Evolutionary conservation across 2,888 invertebrate genomes (phyloP), one percentile per base, ranked within the genome.

Genomic region (Caenorhabditis auriculariae): DNA sequence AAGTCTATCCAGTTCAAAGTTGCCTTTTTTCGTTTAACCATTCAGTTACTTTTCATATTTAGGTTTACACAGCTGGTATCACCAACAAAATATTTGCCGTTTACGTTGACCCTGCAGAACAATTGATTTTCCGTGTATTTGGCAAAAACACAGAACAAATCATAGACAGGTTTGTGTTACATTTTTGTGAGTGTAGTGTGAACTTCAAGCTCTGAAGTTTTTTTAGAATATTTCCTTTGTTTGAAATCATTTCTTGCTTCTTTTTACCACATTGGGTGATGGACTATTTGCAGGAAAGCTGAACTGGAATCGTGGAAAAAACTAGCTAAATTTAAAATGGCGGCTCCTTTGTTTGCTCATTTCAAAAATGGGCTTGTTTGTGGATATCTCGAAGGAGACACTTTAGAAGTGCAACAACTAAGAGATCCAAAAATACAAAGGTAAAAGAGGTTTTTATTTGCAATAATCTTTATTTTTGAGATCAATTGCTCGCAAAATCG

Each of bases 291-390:
- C 39, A 77, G 78, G 37, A 60, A 67, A 37, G 63, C 65, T 23
- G 80, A 80, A 54, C 56, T 78, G 28, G 61, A 57, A 29, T 71
- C 69, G 35, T 75, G 77, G 69, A 49, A 49, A 46, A 58, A 62
- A 28, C 45, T 80, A 42, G 67, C 71, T n/a, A 44, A 64, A 17
- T 38, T 57, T 35, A 73, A 70, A 4, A 86, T 91, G 75, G 91
- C 93, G 42, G 91, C 94, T 49, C 87, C 88, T 45, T 85, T 96
- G 43, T 92, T 90, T 85, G 93, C 91, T 46, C 88, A 89, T 44
- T 96, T 96, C 84, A 87, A 88, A 74, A 98, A 98, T 86, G 96
- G 96, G 12, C 85, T 96, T 69, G 90, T 89, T 38, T 96, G 95
- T 83, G 89, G 91, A 82, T 87, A 82, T 75, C 79, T 84, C 66